Evolutionary conservation across 1,140 invertebrate genomes (phyloP).

Genomic region (Octopus sinensis): DNA sequence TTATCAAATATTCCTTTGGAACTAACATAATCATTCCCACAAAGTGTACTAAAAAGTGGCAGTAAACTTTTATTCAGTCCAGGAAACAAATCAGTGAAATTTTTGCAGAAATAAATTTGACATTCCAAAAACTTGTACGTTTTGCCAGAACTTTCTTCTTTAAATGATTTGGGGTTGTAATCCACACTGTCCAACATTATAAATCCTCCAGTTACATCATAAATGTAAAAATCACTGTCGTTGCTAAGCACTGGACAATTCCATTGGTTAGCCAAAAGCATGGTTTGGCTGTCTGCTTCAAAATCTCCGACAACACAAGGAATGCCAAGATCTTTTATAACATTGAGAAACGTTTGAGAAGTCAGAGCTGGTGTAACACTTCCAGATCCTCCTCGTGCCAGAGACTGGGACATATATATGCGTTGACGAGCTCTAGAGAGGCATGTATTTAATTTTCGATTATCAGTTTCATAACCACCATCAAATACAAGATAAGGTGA

Average conservation of each 20-base stretch:
- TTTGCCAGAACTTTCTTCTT: constrained; percentile 25
- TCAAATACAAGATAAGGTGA: constrained; percentile 78
- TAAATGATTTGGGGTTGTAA: constrained; percentile 26
- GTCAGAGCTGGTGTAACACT: constrained; percentile 60
- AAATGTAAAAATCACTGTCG: constrained; percentile 90
- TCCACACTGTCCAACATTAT: constrained; percentile 74
- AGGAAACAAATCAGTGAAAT: constrained; percentile 67
- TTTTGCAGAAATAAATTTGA: constrained; percentile 71
- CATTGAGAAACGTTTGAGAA: constrained; percentile 70
- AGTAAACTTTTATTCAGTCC: constrained; percentile 67
- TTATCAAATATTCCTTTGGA: constrained; percentile 63
- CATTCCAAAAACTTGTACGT: constrained; percentile 61
- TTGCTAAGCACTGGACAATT: constrained; percentile 81
- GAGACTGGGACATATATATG: constrained; percentile 57
- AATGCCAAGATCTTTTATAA: constrained; percentile 66
- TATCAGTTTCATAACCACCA: constrained; percentile 70
- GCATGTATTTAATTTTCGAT: constrained; percentile 73
- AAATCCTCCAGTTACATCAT: constrained; percentile 69
- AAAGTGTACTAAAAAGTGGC: constrained; percentile 74
- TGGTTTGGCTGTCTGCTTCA: constrained; percentile 84
- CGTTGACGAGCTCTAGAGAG: constrained; percentile 66
- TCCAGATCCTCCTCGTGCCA: constrained; percentile 37
- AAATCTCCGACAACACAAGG: constrained; percentile 71
- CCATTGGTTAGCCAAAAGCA: constrained; percentile 71
- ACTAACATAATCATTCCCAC: constrained; percentile 86